A percentile compares a stretch with the other conserved stretches of the same genome.
Conservation (phyloP, 2,113 vertebrate genomes). For the Phylloscopus whistleri region DNA sequence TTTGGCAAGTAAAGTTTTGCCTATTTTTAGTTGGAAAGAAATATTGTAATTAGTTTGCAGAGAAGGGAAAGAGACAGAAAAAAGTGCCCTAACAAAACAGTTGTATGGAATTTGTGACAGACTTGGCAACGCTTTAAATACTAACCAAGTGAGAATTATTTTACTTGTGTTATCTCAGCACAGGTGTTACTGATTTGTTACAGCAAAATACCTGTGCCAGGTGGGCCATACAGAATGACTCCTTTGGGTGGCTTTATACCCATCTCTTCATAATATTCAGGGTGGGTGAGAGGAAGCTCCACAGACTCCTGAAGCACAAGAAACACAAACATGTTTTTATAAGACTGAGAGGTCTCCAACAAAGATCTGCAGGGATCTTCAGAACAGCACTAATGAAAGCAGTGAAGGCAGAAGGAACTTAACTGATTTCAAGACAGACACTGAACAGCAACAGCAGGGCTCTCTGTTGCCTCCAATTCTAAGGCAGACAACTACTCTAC, state of each 20-base stretch:
- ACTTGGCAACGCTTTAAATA: not conserved
- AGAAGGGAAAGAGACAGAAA: no score
- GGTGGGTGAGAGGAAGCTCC: constrained; percentile 96
- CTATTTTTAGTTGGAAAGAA: constrained; percentile 64
- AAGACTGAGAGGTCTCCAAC: not conserved
- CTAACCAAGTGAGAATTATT: not conserved
- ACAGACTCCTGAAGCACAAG: constrained; percentile 86
- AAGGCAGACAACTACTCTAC: not conserved
- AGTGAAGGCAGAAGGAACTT: not conserved
- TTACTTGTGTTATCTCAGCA: not conserved
- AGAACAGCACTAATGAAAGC: not conserved
- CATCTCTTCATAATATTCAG: constrained; percentile 99
- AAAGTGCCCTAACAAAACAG: not conserved
- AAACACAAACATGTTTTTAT: not conserved
- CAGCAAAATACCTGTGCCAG: constrained; percentile 86
- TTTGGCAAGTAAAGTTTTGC: constrained; percentile 95
- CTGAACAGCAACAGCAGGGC: not conserved
- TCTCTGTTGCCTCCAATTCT: not conserved
- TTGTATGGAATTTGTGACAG: not conserved
- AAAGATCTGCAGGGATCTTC: not conserved
- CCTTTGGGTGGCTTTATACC: constrained; percentile 98
- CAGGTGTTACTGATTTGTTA: not conserved
- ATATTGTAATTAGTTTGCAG: not conserved
- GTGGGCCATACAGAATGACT: constrained; percentile 94
- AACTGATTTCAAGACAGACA: not conserved